Conservation (phyloP, 2,888 invertebrate species). For the Cephus pygmeus region DNA sequence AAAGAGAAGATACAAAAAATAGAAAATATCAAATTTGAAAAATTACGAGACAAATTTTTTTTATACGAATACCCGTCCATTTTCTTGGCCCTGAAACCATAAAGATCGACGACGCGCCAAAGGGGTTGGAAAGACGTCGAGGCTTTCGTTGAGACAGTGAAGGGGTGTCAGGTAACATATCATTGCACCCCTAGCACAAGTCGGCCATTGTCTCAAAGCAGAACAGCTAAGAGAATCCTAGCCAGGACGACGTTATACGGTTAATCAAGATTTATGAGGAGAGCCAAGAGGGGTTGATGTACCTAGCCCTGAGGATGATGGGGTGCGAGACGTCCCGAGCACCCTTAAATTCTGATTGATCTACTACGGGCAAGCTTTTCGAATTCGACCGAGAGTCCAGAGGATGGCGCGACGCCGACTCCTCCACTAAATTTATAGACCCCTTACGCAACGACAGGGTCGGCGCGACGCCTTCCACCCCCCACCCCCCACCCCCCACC, state of each 20-base stretch:
- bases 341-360: slow-evolving; percentile 44
- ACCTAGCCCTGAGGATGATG: neutral
- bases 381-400: slow-evolving; percentile 18
- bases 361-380: slow-evolving; percentile 25
- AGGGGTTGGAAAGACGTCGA: neutral
- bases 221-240: neutral
- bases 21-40: neutral
- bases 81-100: neutral
- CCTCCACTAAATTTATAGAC: slow-evolving; percentile 29
- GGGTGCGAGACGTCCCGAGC: neutral
- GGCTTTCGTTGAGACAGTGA: slow-evolving; percentile 9
- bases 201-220: neutral
- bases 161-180: slow-evolving; percentile 13
- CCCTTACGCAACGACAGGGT: slow-evolving; percentile 29
- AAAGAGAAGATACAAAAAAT: slow-evolving; percentile 24
- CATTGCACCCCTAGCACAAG: neutral
- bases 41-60: neutral
- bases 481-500: no score
- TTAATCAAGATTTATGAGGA: slow-evolving; percentile 44
- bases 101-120: neutral
- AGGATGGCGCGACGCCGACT: neutral
- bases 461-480: neutral
- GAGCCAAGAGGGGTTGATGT: slow-evolving; percentile 4
- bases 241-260: slow-evolving; percentile 20
- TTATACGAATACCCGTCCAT: neutral